Evolutionary conservation across 1,140 invertebrate genomes (phyloP).

Genomic region (Coptotermes formosanus): DNA sequence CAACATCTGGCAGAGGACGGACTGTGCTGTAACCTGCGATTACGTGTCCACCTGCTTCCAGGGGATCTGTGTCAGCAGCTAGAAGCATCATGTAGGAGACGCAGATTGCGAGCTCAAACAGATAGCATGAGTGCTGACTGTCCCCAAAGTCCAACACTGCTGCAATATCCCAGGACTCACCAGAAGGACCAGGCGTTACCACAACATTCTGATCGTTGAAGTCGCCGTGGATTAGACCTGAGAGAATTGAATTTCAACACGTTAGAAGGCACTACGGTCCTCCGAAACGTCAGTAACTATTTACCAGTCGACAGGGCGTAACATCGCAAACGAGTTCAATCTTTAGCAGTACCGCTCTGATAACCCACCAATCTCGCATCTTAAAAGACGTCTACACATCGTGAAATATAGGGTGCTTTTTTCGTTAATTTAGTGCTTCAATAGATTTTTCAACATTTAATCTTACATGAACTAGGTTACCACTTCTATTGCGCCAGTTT

Average conservation of each 20-base stretch:
- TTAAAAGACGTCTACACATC: no score
- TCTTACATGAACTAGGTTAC: not conserved
- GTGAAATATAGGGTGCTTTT: not conserved
- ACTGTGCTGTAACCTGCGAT: slow-evolving; percentile 70
- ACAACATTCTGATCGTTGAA: slow-evolving; percentile 88
- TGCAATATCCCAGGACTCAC: slow-evolving; percentile 51
- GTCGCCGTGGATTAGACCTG: slow-evolving; percentile 84
- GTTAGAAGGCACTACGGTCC: not conserved
- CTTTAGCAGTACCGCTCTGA: no score
- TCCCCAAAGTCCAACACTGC: slow-evolving; percentile 85
- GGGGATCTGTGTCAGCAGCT: slow-evolving; percentile 50
- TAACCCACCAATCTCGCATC: not conserved
- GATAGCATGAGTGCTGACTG: slow-evolving; percentile 63
- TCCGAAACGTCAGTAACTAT: no score
- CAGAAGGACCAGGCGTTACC: slow-evolving; percentile 49
- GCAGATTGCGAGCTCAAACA: slow-evolving; percentile 82
- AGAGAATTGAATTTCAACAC: not conserved
- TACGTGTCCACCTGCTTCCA: slow-evolving; percentile 67
- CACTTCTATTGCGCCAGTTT: not conserved
- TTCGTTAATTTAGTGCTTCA: not conserved
- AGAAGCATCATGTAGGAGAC: slow-evolving; percentile 76
- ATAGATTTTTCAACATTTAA: not conserved
- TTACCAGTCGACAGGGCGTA: not conserved
- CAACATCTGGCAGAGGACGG: slow-evolving; percentile 57
- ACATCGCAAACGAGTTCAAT: no score